Percentiles rank a stretch among this genome's conserved stretches.
phyloP scores from a whole-genome alignment of 2,888 invertebrate species.

The Lepidonotus clava region DNA sequence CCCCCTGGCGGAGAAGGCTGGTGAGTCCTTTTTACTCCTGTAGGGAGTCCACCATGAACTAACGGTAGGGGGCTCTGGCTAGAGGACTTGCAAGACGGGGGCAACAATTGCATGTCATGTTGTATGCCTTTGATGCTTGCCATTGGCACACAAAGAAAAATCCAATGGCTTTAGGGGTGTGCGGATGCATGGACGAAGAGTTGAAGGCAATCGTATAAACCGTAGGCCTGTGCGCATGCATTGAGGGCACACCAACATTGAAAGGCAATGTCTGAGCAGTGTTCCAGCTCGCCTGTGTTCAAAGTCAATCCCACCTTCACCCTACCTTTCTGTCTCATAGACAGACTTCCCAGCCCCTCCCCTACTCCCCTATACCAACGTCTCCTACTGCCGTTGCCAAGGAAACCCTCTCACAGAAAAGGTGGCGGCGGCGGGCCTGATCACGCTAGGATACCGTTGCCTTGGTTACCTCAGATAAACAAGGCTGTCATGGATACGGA shows the following conservation, averaged over 20 bases:
- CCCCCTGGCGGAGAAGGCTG: too few relatives aligned
- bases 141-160: slow-evolving; percentile 14
- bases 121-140: background rate
- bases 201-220: too few relatives aligned
- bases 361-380: background rate
- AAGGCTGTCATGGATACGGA: slow-evolving; percentile 37
- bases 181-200: too few relatives aligned
- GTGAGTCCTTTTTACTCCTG: too few relatives aligned
- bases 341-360: background rate
- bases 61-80: background rate
- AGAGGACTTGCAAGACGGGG: background rate
- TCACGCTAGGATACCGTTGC: slow-evolving; percentile 24
- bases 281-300: background rate
- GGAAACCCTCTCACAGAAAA: background rate
- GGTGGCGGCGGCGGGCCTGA: background rate
- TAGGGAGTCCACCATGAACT: background rate
- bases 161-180: background rate
- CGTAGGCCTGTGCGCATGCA: too few relatives aligned
- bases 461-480: slow-evolving; percentile 45
- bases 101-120: background rate
- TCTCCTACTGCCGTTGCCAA: slow-evolving; percentile 27
- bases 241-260: too few relatives aligned
- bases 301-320: background rate
- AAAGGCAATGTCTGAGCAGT: too few relatives aligned
- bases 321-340: too few relatives aligned